These are phyloP conservation scores for Orthosia gothica DNA, from an alignment of 2,888 invertebrate species.

Conservation along the genomic window DNA sequence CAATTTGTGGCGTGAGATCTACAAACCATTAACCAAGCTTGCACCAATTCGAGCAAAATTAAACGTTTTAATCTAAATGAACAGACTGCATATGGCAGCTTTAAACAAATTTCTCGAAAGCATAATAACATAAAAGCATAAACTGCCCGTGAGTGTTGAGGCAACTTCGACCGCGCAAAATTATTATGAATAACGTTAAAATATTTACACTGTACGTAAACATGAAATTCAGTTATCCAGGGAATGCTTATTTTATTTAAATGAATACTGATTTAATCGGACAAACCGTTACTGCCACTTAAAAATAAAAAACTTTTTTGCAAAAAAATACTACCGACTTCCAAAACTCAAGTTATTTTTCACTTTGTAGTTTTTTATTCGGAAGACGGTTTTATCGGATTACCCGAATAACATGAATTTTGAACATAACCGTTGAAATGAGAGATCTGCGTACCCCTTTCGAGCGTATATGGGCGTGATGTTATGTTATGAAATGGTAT, in stretches of 20 bases:
- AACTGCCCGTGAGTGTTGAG: constrained; percentile 8
- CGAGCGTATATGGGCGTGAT: too few species aligned
- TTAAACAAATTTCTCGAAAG: constrained; percentile 22
- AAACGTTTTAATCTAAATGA: constrained; percentile 29
- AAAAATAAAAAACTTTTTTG: constrained; percentile 8
- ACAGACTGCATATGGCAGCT: constrained; percentile 16
- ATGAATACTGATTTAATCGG: not conserved
- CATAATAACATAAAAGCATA: constrained; percentile 17
- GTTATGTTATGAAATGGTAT: too few species aligned
- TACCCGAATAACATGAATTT: too few species aligned
- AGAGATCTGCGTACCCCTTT: too few species aligned
- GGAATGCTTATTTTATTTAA: constrained; percentile 14
- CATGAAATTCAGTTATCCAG: constrained; percentile 5
- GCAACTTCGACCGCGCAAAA: not conserved
- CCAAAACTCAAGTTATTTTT: too few species aligned
- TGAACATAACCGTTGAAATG: too few species aligned
- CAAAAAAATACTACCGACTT: too few species aligned
- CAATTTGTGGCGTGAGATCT: not conserved
- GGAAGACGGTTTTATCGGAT: too few species aligned
- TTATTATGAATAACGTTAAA: constrained; percentile 3
- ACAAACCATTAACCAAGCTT: not conserved
- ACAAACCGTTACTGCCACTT: not conserved
- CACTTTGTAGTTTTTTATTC: too few species aligned
- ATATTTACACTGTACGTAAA: constrained; percentile 5
- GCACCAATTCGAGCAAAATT: constrained; percentile 7